Evolutionary conservation across 2,797 vertebrate species (phyloP).

Genomic region (Poeciliopsis gracilis): DNA sequence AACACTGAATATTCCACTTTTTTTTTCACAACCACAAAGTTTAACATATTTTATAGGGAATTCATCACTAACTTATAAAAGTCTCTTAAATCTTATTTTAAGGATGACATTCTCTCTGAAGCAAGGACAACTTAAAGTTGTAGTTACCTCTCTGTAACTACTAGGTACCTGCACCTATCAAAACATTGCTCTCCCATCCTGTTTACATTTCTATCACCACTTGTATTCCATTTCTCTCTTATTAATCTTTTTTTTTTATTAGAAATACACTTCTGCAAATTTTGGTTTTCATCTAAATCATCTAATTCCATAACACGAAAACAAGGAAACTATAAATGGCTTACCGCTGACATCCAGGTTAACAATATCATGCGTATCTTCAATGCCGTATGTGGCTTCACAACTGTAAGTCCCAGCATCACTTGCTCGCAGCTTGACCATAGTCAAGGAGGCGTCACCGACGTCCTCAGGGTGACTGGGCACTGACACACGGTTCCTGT

Average conservation of each 20-base stretch:
- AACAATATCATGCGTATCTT: conserved; percentile 90
- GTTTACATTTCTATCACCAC: conserved; percentile 63
- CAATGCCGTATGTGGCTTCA: conserved; percentile 94
- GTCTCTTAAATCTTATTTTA: conserved; percentile 18
- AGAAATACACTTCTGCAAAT: conserved; percentile 28
- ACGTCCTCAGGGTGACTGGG: conserved; percentile 88
- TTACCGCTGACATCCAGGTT: conserved; percentile 90
- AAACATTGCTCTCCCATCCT: conserved; percentile 33
- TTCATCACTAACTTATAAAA: not conserved
- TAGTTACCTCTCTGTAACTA: conserved; percentile 55
- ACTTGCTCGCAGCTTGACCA: conserved; percentile 92
- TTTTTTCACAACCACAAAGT: not conserved
- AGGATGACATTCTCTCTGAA: conserved; percentile 42
- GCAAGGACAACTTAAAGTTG: conserved; percentile 48
- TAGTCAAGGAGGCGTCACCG: conserved; percentile 90
- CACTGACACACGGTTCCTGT: conserved; percentile 91
- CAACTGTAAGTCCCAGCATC: conserved; percentile 94
- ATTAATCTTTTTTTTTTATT: conserved; percentile 35
- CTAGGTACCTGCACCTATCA: conserved; percentile 53
- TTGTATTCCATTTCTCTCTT: conserved; percentile 53
- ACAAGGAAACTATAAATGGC: conserved; percentile 38
- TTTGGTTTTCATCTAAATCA: conserved; percentile 21
- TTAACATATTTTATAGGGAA: not conserved
- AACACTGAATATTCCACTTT: not conserved
- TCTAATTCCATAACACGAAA: conserved; percentile 25